A percentile compares a stretch with the other conserved stretches of the same genome.
These are phyloP conservation scores for Scrobipalpa atriplicella DNA, from an alignment of 2,888 invertebrate species.

Conservation along the genomic window DNA sequence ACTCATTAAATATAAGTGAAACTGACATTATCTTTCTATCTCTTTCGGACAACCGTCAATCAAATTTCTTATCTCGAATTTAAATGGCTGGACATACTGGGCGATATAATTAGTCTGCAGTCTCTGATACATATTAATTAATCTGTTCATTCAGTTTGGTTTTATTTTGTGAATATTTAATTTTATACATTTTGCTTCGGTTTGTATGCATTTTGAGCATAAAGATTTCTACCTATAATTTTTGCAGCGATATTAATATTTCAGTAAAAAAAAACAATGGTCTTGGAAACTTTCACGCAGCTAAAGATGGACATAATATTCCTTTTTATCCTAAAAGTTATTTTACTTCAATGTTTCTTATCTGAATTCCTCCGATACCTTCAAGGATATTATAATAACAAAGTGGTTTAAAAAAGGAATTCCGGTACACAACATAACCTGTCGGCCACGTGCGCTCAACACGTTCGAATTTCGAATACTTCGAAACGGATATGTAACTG, in stretches of 20 bases:
- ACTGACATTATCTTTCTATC: conserved; percentile 38
- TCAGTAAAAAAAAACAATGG: too few species aligned
- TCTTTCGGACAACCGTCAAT: conserved; percentile 38
- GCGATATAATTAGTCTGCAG: conserved; percentile 61
- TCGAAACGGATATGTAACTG: conserved; percentile 26
- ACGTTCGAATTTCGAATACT: conserved; percentile 29
- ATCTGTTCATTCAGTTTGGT: conserved; percentile 31
- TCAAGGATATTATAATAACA: conserved; percentile 5
- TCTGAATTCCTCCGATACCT: not conserved
- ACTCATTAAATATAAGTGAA: conserved; percentile 31
- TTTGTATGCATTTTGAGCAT: too few species aligned
- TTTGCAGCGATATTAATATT: too few species aligned
- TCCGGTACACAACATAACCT: conserved; percentile 40
- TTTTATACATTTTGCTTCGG: not conserved
- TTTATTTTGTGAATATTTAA: not conserved
- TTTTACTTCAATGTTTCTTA: not conserved
- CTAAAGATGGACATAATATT: too few species aligned
- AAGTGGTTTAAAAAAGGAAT: conserved; percentile 35
- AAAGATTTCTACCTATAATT: too few species aligned
- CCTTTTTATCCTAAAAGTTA: not conserved
- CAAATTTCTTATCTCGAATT: conserved; percentile 45
- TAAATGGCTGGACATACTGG: conserved; percentile 42
- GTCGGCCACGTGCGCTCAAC: conserved; percentile 32
- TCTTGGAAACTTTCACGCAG: too few species aligned
- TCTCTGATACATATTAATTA: conserved; percentile 64